Conservation (phyloP, 2,113 vertebrate species). For the Lepisosteus osseus region DNA sequence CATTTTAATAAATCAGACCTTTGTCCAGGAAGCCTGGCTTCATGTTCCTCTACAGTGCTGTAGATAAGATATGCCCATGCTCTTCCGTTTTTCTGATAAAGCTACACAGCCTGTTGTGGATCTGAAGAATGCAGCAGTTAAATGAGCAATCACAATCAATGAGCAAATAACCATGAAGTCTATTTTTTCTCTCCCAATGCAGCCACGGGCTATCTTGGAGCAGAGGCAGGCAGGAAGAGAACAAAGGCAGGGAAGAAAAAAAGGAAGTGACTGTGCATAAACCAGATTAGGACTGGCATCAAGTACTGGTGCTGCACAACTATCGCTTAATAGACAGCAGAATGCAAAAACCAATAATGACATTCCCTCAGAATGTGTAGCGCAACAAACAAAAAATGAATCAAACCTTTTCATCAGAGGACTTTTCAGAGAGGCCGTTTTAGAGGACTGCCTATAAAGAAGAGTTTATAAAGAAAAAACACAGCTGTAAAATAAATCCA, state of each 20-base stretch:
- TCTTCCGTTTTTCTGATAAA: not conserved
- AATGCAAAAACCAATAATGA: slow-evolving; percentile 13
- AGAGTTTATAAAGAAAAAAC: not conserved
- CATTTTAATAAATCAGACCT: not conserved
- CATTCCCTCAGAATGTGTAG: slow-evolving; percentile 21
- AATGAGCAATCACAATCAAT: slow-evolving; percentile 43
- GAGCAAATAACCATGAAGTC: slow-evolving; percentile 44
- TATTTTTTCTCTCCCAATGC: slow-evolving; percentile 20
- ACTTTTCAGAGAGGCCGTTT: slow-evolving; percentile 24
- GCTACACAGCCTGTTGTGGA: not conserved
- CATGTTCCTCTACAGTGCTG: not conserved
- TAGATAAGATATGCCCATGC: not conserved
- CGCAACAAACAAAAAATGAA: not conserved
- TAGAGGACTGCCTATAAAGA: slow-evolving; percentile 20
- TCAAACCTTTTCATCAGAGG: slow-evolving; percentile 31
- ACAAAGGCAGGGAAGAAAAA: not conserved
- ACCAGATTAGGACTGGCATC: slow-evolving; percentile 23
- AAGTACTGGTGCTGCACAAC: slow-evolving; percentile 11
- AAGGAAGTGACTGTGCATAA: slow-evolving; percentile 3
- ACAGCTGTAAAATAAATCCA: slow-evolving; percentile 2
- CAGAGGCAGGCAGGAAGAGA: not conserved
- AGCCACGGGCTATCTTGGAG: slow-evolving; percentile 16
- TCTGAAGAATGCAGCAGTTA: slow-evolving; percentile 25
- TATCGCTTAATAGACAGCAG: not conserved
- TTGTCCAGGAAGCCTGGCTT: not conserved